A percentile compares a stretch with the other conserved stretches of the same genome.
These are phyloP conservation scores for Patella caerulea DNA, from an alignment of 2,888 invertebrate genomes.

Conservation along the genomic window DNA sequence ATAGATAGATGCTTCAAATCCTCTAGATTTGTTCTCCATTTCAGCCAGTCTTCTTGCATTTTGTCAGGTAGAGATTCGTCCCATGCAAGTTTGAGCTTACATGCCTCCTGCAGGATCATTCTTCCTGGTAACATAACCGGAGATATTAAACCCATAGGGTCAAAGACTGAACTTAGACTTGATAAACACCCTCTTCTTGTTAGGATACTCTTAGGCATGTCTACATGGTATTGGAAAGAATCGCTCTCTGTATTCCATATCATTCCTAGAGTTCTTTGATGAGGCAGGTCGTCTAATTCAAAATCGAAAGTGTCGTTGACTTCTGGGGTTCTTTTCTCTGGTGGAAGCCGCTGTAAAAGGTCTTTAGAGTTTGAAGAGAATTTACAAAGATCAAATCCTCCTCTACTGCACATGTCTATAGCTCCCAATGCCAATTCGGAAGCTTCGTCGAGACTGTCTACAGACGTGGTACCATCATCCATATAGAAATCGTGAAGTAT, in stretches of 20 bases:
- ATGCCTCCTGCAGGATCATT: not conserved
- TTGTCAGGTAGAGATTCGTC: no score
- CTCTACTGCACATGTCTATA: not conserved
- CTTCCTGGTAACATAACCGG: slow-evolving; percentile 4
- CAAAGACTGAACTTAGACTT: slow-evolving; percentile 10
- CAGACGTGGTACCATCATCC: not conserved
- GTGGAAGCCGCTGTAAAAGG: not conserved
- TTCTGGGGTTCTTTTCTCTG: not conserved
- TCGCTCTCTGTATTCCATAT: not conserved
- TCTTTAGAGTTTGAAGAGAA: not conserved
- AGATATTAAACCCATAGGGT: slow-evolving; percentile 15
- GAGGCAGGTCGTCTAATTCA: not conserved
- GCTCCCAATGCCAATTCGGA: not conserved
- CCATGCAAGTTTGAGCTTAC: not conserved
- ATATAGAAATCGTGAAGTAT: not conserved
- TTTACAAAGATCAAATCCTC: not conserved
- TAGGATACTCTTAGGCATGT: not conserved
- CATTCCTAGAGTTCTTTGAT: slow-evolving; percentile 4
- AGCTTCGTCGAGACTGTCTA: not conserved
- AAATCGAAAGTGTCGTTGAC: not conserved
- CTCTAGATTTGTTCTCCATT: not conserved
- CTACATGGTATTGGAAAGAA: not conserved
- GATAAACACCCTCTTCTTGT: not conserved
- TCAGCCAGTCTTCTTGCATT: not conserved
- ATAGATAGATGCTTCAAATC: slow-evolving; percentile 1